Evolutionary conservation across 2,888 invertebrate genomes (phyloP), one percentile per base, ranked within the genome.

Genomic region (Acleris emargana): DNA sequence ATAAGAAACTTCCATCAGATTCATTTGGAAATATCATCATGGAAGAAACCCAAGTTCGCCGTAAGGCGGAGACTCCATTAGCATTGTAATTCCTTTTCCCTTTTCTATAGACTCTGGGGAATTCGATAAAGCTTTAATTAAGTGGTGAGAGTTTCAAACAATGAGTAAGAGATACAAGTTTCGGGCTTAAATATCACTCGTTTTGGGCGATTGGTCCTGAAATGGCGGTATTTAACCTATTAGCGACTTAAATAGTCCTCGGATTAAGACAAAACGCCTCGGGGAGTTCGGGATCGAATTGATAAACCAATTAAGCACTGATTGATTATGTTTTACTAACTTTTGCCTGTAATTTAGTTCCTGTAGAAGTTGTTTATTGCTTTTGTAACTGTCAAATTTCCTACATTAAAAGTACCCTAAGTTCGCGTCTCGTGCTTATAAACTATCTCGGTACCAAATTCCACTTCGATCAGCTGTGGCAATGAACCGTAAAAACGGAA

Each of bases 121-220:
- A 86, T 83, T 83, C 81, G 78, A 88, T 88, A 82, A 81, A 75
- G 72, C 68, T 73, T 79, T 77, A 76, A 80, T 80, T 76, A 75
- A 73, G 75, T 72, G 75, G 69, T 71, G 71, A 71, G 72, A 78
- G 72, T 76, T 77, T 75, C 76, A 72, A 71, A 66, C 75, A 79
- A 80, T 74, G 70, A 77, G 68, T 42, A 70, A 64, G 69, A 72
- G 72, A 72, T 71, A 71, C 72, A 73, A 67, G 63, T 73, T 67
- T 66, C 55, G 52, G 43, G n/a, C 43, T 62, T 68, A 58, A 67
- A 55, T 60, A 57, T 63, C 60, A 58, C 61, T 64, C 64, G 58
- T 58, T 61, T 54, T 25, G 54, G 53, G 18, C 54, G 51, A 60
- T 52, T 64, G 57, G 45, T 20, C 58, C 49, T 50, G 43, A 54